Conservation (phyloP, 2,797 vertebrate genomes). For the Chlorospingus semifuscus region DNA sequence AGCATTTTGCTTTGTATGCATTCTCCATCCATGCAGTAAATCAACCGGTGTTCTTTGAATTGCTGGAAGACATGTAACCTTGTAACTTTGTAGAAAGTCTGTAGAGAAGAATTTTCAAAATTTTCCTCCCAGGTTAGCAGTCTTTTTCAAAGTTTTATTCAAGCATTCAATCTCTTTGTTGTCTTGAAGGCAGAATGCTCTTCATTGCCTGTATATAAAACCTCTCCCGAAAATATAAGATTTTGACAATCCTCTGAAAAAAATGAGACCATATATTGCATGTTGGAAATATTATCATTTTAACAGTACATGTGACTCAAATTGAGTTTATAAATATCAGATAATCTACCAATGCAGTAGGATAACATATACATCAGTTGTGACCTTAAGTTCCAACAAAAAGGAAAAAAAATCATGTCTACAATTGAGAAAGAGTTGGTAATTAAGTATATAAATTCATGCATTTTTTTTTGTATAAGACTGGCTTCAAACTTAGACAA, state of each 20-base stretch:
- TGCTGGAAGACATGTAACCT: neutral
- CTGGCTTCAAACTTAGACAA: neutral
- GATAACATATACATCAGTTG: neutral
- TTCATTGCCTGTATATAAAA: neutral
- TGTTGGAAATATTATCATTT: neutral
- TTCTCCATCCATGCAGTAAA: neutral
- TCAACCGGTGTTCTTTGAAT: neutral
- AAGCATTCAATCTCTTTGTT: neutral
- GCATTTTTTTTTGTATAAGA: neutral
- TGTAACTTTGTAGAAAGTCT: neutral
- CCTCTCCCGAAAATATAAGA: neutral
- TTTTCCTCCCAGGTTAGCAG: neutral
- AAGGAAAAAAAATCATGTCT: neutral
- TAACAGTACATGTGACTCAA: neutral
- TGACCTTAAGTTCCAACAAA: neutral
- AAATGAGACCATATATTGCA: fast-evolving
- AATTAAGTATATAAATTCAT: neutral
- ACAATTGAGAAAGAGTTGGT: neutral
- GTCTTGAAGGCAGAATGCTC: neutral
- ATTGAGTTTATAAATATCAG: neutral
- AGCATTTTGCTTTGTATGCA: neutral
- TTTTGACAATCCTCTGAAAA: neutral
- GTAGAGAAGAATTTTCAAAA: neutral
- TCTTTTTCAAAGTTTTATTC: neutral
- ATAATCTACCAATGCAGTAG: neutral